Conservation (phyloP, 53 echinoderm and acorn worm species). For the Pentamera pediparva region DNA sequence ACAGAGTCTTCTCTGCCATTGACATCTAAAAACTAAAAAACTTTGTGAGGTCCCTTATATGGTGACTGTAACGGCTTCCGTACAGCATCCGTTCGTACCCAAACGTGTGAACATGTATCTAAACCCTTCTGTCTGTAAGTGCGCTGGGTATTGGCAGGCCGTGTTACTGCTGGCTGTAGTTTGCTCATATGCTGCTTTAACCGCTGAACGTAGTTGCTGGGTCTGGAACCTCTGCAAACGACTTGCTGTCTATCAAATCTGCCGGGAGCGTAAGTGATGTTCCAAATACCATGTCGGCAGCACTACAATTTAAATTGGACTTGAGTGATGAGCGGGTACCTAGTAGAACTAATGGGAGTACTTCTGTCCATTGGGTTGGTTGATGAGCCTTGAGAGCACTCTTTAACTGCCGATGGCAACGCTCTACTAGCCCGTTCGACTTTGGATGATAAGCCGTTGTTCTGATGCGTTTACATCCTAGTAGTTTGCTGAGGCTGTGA, state of each 20-base stretch:
- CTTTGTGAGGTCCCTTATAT: constrained; percentile 26
- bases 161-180: not conserved
- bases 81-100: constrained; percentile 30
- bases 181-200: constrained; percentile 34
- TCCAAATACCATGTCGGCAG: constrained; percentile 40
- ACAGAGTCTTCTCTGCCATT: constrained; percentile 31
- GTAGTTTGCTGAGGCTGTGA: not conserved
- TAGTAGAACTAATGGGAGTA: constrained; percentile 23
- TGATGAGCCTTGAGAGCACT: constrained; percentile 32
- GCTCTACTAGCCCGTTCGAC: constrained; percentile 41
- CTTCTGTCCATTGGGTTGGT: constrained; percentile 9
- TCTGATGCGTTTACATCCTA: constrained; percentile 5
- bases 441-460: constrained; percentile 43
- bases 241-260: too few species aligned
- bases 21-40: constrained; percentile 4
- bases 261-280: constrained; percentile 19
- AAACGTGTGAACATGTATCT: constrained; percentile 9
- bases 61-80: constrained; percentile 28
- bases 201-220: constrained; percentile 16
- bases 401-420: constrained; percentile 42
- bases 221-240: too few species aligned
- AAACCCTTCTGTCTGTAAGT: not conserved
- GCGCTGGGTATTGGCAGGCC: not conserved
- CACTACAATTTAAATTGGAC: constrained; percentile 19
- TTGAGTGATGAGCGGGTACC: constrained; percentile 5